Base-by-base conservation (phyloP, 2,888 invertebrate genomes). In the Amphipoea lucens region DNA sequence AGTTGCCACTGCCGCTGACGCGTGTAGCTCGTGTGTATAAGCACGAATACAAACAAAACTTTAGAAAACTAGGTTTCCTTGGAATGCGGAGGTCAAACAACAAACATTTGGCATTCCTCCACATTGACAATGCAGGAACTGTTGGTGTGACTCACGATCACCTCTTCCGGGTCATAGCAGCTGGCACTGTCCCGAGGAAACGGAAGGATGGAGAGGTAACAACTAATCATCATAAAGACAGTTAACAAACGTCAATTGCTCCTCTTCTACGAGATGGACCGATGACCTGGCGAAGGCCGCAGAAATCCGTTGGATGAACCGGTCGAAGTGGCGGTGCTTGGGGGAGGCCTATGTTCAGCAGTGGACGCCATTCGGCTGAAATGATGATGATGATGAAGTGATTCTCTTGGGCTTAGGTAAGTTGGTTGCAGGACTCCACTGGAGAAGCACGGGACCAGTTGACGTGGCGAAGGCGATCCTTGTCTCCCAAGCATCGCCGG, bases 61-160 rank as follows among this genome's bases (percentile, higher is more conserved):
- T 11, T 36, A 4, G 57, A 67, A 51, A 81, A 40, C n/a, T 40
- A 14, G 36, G 14, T 51, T 63, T 48, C 62, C n/a, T 68, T 62
- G 20, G 54, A 72, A 57, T 78, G 36, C 23, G 9, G 40, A 51
- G 68, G 69, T 69, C n/a, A 57, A 36, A 65, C 23, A 69, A 51
- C 45, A 71, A 72, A 57, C 14, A 63, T 42, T 84, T 82, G 82
- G 70, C 85, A 74, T 63, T 42, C 36, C n/a, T 79, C 70, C 85
- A 71, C 48, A 42, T 36, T 42, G 51, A 75, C n/a, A 67, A 36
- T 11, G 54, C n/a, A 45, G 23, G n/a, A 70, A 73, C 17, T 9
- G 51, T 51, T 36, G 63, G n/a, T 42, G 17, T 57, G 68, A 72
- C 36, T 68, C 71, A 78, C 14, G 2, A 42, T 57, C 1, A 48